These are phyloP conservation scores for Odocoileus hemionus DNA, from an alignment of 2,113 vertebrate genomes.

Conservation along the genomic window DNA sequence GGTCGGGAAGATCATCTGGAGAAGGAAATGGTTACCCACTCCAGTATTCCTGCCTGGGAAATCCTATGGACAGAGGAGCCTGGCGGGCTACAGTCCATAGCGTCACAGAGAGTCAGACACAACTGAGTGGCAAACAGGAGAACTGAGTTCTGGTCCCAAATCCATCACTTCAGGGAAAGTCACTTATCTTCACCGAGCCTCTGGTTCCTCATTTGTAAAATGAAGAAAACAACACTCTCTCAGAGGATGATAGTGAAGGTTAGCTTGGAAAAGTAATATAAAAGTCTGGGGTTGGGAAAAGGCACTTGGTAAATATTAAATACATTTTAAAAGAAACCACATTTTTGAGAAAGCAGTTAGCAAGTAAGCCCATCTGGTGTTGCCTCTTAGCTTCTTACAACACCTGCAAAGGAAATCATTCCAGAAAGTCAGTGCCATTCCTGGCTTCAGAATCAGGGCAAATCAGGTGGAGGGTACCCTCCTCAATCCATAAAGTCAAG, in stretches of 20 bases:
- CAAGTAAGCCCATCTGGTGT: not conserved
- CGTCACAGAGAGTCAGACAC: not conserved
- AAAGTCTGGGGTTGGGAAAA: constrained; percentile 35
- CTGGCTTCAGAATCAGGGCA: constrained; percentile 11
- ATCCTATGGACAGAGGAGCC: not conserved
- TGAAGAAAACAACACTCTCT: not conserved
- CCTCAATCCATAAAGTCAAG: not conserved
- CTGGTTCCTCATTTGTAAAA: not conserved
- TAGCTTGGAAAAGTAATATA: constrained; percentile 12
- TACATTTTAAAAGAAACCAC: not conserved
- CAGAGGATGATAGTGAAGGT: not conserved
- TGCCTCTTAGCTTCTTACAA: not conserved
- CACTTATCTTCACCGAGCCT: not conserved
- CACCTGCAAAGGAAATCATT: not conserved
- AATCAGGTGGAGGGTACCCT: not conserved
- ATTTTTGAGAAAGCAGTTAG: constrained; percentile 21
- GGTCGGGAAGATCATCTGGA: not conserved
- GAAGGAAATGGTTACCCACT: not conserved
- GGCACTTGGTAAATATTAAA: not conserved
- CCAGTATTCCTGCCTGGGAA: not conserved
- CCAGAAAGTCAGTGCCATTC: not conserved
- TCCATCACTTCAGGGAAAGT: not conserved
- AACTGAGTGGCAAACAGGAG: not conserved
- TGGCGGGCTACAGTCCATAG: not conserved
- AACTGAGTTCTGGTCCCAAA: constrained; percentile 23